Evolutionary conservation across 2,888 invertebrate species (phyloP), one percentile per base, ranked within the genome.

Genomic region (Rhaphigaster nebulosa): DNA sequence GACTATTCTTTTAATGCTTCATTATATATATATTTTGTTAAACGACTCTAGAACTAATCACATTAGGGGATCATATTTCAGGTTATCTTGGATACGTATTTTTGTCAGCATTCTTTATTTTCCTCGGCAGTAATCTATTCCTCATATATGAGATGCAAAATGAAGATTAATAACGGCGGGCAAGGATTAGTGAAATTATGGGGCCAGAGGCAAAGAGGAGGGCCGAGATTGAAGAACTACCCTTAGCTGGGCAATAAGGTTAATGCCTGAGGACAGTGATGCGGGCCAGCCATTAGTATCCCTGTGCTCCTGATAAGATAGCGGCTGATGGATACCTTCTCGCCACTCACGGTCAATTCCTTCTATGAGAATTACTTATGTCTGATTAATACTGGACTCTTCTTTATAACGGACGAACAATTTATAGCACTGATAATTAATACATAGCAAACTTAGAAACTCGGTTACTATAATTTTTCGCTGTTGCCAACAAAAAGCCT

Each of bases 251-350:
- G 60, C 91, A 91, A 91, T 91, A 91, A 91, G 91, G 91, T 90
- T 91, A 91, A 91, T 91, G 91, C 90, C 10, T 2, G 88, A 65
- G 91, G 91, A 91, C 91, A 90, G 91, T 76, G 90, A 84, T 84
- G 84, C n/a, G 90, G 90, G 76, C 87, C 54, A 52, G 90, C 91
- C 91, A 91, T 91, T 91, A 91, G 91, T 91, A 91, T 90, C 90
- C 88, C 54, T 76, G 89, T 87, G 90, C 70, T 88, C 45, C 84
- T 45, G 91, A 91, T 91, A 91, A 91, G 91, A 91, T 91, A 91
- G 90, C 34, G 45, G 23, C 41, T 91, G 91, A 91, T 91, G 91
- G 91, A 91, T 91, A 91, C 90, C 88, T 90, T 41, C 45, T 45
- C 26, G 13, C n/a, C 23, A 13, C 20, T 12, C 41, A 10, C 13